Base-by-base conservation (phyloP, 2,888 invertebrate species). In the Ceriagrion tenellum region DNA sequence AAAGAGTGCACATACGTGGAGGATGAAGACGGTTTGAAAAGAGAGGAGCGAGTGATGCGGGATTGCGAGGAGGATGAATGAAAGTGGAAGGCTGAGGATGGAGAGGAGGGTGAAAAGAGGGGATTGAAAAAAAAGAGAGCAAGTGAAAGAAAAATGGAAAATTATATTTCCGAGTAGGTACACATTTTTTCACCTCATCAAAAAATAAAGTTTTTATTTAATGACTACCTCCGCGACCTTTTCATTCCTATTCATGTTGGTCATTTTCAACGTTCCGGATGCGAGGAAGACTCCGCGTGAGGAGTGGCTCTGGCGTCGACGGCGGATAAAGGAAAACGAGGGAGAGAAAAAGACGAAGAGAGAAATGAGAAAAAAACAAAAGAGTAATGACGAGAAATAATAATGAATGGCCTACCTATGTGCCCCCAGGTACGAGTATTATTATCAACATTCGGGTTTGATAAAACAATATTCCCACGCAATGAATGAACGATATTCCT, bases 211-310 rank as follows among this genome's bases (percentile, higher is more conserved):
- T 59, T 91, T 93, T 93, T 69, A 69, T 93, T 93, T 93, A 93
- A 93, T 93, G 93, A 93, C 69, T 69, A 74, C 69, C 63, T 47
- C 93, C 69, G 26, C 93, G 93, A 93, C 93, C 93, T 93, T 93
- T 81, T 93, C 69, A 93, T 93, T 93, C 47, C 93, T 74, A 93
- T 93, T 93, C 93, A 93, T 93, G 47, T 69, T 74, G 93, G 93
- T 93, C 93, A 93, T 93, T 93, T 93, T 69, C 93, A 93, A 69
- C 47, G 93, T 47, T 74, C 93, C 93, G 74, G 93, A 93, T 63
- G 47, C 69, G 93, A 93, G 55, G 89, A 89, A 89, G 89, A 89
- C 55, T 89, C 55, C 13, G 89, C 47, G 93, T n/a, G 30, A 35
- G 40, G 20, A 63, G 74, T 93, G 93, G 69, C 93, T 47, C 69